A percentile compares a stretch with the other conserved stretches of the same genome.
phyloP scores from a whole-genome alignment of 2,888 invertebrate species.

The Rhagium mordax region DNA sequence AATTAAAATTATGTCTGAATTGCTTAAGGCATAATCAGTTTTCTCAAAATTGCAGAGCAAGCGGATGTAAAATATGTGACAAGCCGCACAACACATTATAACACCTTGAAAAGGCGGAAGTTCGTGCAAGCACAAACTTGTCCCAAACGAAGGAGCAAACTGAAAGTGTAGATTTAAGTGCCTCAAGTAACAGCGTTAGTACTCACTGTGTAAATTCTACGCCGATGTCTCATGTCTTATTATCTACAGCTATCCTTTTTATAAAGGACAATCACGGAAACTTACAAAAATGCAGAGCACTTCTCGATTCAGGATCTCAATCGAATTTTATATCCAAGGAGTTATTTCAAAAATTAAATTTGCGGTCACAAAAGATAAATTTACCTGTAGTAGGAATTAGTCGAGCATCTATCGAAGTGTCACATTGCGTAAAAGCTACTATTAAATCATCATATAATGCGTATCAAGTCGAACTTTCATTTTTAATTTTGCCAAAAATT shows the following conservation, averaged over 20 bases:
- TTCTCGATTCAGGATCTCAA: background rate
- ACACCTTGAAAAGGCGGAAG: background rate
- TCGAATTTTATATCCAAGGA: slow-evolving; percentile 3
- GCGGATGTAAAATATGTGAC: background rate
- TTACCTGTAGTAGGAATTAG: background rate
- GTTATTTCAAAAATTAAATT: background rate
- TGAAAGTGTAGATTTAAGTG: no score
- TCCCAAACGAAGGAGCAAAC: background rate
- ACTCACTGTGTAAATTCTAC: background rate
- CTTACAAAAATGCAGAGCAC: background rate
- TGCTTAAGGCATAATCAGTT: slow-evolving; percentile 25
- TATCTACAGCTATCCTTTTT: slow-evolving; percentile 3
- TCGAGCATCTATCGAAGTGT: background rate
- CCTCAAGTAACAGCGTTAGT: background rate
- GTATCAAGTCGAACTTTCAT: background rate
- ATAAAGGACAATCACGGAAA: background rate
- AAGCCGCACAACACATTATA: background rate
- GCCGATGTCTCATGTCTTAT: background rate
- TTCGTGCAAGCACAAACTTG: background rate
- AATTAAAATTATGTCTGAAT: slow-evolving; percentile 30
- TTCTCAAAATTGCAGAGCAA: slow-evolving; percentile 12
- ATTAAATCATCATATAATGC: background rate
- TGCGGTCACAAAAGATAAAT: background rate
- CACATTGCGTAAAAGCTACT: background rate
- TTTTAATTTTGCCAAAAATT: slow-evolving; percentile 23